Conservation (phyloP, 2,113 vertebrate species). For the Platichthys flesus region DNA sequence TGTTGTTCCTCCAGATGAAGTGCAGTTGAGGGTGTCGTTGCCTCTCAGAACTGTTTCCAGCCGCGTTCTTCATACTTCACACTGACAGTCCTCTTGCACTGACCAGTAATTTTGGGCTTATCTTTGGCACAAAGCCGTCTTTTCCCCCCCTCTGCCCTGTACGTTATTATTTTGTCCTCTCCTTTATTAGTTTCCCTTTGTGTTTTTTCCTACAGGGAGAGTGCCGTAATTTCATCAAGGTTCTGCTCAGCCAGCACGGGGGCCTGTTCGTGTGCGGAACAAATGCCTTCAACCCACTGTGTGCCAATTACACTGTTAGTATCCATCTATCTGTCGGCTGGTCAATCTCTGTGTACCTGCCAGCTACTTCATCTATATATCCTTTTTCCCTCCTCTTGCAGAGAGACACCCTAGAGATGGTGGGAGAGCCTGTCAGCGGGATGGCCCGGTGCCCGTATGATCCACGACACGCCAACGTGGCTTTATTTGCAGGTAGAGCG, state of each 20-base stretch:
- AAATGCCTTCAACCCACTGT: conserved; percentile 97
- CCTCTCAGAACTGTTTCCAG: conserved; percentile 45
- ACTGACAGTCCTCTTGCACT: conserved; percentile 1
- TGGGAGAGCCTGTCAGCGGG: conserved; percentile 92
- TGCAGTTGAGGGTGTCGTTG: conserved; percentile 43
- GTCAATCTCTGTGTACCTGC: conserved; percentile 31
- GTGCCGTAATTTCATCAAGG: conserved; percentile 97
- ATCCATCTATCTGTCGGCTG: conserved; percentile 37
- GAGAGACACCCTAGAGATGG: conserved; percentile 91
- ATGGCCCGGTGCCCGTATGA: conserved; percentile 98
- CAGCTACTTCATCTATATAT: conserved; percentile 30
- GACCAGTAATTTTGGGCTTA: conserved; percentile 29
- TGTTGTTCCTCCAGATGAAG: conserved; percentile 53
- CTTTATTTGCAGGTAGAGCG: conserved; percentile 91
- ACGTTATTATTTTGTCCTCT: conserved; percentile 22
- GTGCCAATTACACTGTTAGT: conserved; percentile 97
- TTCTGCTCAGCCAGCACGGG: conserved; percentile 88
- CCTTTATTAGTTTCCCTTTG: conserved; percentile 25
- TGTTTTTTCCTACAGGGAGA: conserved; percentile 84
- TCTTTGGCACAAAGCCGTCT: neutral
- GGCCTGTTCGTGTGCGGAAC: conserved; percentile 95
- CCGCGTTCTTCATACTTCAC: conserved; percentile 33
- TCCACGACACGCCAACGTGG: conserved; percentile 95
- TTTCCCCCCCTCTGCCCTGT: neutral
- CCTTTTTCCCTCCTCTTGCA: conserved; percentile 60